Evolutionary conservation across 1,140 invertebrate species (phyloP).

Genomic region (Papilio polyxenes): DNA sequence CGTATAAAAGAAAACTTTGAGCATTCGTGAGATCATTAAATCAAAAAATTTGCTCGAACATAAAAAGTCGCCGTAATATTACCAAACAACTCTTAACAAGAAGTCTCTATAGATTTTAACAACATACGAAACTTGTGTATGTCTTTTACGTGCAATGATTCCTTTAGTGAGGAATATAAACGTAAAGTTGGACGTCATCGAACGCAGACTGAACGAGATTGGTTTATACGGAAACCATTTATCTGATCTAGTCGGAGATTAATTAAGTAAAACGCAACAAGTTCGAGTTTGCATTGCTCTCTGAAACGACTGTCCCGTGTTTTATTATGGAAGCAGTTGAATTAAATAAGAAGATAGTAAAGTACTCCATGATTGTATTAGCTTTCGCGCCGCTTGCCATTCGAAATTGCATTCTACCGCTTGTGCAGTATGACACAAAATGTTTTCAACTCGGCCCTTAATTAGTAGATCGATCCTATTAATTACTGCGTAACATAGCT

Average conservation of each 20-base stretch:
- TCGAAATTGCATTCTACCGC: slow-evolving; percentile 23
- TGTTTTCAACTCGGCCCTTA: not conserved
- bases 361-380: slow-evolving; percentile 53
- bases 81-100: slow-evolving; percentile 21
- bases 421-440: slow-evolving; percentile 11
- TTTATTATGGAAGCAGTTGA: slow-evolving; percentile 73
- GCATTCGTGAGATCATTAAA: slow-evolving; percentile 4
- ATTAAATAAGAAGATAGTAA: slow-evolving; percentile 66
- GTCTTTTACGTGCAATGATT: slow-evolving; percentile 23
- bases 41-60: slow-evolving; percentile 1
- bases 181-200: slow-evolving; percentile 48
- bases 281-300: slow-evolving; percentile 75
- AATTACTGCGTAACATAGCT: slow-evolving; percentile 37
- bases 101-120: slow-evolving; percentile 3
- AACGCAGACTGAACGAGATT: slow-evolving; percentile 54
- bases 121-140: slow-evolving; percentile 22
- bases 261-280: slow-evolving; percentile 80
- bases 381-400: slow-evolving; percentile 38
- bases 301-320: slow-evolving; percentile 68
- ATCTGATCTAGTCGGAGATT: slow-evolving; percentile 73
- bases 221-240: slow-evolving; percentile 61
- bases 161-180: slow-evolving; percentile 26
- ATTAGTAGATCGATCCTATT: slow-evolving; percentile 36
- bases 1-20: slow-evolving; percentile 10
- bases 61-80: slow-evolving; percentile 22